phyloP scores from a whole-genome alignment of 2,888 invertebrate genomes.

The Eledona agricola region DNA sequence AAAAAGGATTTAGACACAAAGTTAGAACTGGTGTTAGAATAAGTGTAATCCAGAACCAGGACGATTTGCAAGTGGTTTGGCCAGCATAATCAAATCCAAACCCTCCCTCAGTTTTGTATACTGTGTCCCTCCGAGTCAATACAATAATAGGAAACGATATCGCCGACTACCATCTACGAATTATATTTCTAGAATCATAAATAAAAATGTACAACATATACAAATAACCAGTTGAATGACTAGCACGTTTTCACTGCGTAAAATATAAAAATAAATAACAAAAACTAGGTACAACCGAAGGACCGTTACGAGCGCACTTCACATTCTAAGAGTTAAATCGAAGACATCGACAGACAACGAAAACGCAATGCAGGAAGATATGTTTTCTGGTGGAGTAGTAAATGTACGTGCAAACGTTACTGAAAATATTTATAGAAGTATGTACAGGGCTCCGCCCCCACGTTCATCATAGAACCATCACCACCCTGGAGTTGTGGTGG shows the following conservation, averaged over 20 bases:
- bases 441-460: slow-evolving; percentile 47
- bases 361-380: slow-evolving; percentile 57
- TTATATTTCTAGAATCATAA: slow-evolving; percentile 55
- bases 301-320: slow-evolving; percentile 20
- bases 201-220: slow-evolving; percentile 59
- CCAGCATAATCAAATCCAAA: slow-evolving; percentile 30
- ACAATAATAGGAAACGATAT: slow-evolving; percentile 34
- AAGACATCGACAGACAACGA: slow-evolving; percentile 59
- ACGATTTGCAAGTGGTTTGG: too few relatives aligned
- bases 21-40: too few relatives aligned
- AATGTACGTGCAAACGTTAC: slow-evolving; percentile 50
- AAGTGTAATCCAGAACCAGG: too few relatives aligned
- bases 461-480: slow-evolving; percentile 64
- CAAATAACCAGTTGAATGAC: slow-evolving; percentile 60
- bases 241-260: slow-evolving; percentile 60
- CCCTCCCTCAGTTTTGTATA: slow-evolving; percentile 11
- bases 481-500: slow-evolving; percentile 62
- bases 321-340: slow-evolving; percentile 44
- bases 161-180: slow-evolving; percentile 37
- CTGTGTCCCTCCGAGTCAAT: slow-evolving; percentile 25
- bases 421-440: slow-evolving; percentile 53
- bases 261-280: slow-evolving; percentile 56
- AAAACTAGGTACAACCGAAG: slow-evolving; percentile 47
- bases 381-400: slow-evolving; percentile 52
- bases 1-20: too few relatives aligned